Evolutionary conservation across 2,113 vertebrate genomes (phyloP).

Genomic region (Lonchura striata): DNA sequence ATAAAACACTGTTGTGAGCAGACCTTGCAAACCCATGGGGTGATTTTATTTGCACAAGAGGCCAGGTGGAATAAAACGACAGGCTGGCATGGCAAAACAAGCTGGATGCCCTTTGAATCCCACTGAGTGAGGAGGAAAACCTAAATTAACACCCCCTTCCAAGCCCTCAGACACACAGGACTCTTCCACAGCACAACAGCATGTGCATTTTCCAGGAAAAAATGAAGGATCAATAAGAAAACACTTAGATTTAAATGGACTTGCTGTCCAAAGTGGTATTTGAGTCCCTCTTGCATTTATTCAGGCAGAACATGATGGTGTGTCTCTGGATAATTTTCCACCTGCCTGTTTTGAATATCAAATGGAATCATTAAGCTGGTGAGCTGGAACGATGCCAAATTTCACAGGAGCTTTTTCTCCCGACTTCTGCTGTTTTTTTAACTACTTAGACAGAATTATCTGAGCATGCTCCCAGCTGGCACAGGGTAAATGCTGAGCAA

Average conservation of each 20-base stretch:
- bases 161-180: neutral
- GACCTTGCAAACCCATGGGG: neutral
- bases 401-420: conserved; percentile 12
- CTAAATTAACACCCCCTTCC: neutral
- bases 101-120: neutral
- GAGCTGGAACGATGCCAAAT: neutral
- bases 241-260: neutral
- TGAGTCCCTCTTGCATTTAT: conserved; percentile 12
- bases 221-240: neutral
- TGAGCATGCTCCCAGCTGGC: neutral
- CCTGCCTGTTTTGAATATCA: conserved; percentile 60
- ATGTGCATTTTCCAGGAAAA: neutral
- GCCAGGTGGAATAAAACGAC: neutral
- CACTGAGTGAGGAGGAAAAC: neutral
- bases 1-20: neutral
- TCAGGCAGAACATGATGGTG: conserved; percentile 10
- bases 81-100: neutral
- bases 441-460: conserved; percentile 23
- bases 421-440: conserved; percentile 1
- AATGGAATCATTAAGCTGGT: neutral
- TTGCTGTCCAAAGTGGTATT: conserved; percentile 6
- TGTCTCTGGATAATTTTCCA: conserved; percentile 48
- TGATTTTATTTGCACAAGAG: conserved; percentile 12
- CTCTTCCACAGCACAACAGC: neutral
- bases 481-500: neutral